Evolutionary conservation across 2,888 invertebrate species (phyloP), one percentile per base, ranked within the genome.

Genomic region (Dyspetes luteomarginatus): DNA sequence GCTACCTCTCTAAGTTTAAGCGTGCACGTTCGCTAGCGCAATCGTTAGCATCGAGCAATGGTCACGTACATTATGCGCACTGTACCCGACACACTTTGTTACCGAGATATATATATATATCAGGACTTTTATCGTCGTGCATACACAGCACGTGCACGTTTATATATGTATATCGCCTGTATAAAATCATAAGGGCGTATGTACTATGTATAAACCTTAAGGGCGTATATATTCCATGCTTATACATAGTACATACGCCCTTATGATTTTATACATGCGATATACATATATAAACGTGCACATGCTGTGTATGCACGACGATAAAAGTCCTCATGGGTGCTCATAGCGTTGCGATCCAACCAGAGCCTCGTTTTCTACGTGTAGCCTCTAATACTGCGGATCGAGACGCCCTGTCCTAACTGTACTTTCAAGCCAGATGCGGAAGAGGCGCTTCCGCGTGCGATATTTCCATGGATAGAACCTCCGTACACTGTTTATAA

Each of bases 361-460:
- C 43, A 19, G 79, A 69, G 56, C 36, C 48, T 52, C 36, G 7
- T 12, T 7, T 36, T 24, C 36, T 28, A 30, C 74, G 64, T 43
- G 73, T 64, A 41, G 68, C 74, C 64, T 45, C 79, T n/a, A n/a
- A n/a, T n/a, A n/a, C n/a, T 45, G 64, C 65, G 60, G 76, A 71
- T 72, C 80, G 71, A 73, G 73, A 72, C 72, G 72, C 80, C 72
- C 76, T 77, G 73, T 41, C 56, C 69, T 88, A 88, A 88, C 88
- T 87, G 88, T 88, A 88, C 83, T 84, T 88, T 75, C 83, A 83
- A 78, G 65, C 80, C 83, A 86, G 81, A 78, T 81, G 82, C 85
- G 86, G 84, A 87, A 86, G 84, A 86, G 81, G 62, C 75, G 84
- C 85, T 88, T 88, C 87, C 87, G 88, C 85, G 86, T 88, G 76